Conservation (phyloP, 2,797 vertebrate genomes). For the Myotis myotis region DNA sequence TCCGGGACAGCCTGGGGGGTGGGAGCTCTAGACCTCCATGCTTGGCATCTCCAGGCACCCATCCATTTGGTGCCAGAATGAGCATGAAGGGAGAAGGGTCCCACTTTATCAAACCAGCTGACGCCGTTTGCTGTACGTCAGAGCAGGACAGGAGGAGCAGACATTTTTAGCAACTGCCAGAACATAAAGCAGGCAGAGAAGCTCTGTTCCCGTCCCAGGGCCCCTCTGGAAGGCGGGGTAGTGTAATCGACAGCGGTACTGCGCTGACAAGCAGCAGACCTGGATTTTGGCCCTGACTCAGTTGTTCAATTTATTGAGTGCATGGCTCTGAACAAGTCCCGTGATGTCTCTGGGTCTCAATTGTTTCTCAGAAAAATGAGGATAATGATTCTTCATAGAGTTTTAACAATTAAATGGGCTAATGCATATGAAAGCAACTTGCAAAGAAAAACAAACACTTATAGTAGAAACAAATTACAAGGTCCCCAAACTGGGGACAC, state of each 20-base stretch:
- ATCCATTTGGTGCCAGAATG: background rate
- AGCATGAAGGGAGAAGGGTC: background rate
- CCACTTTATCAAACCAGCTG: background rate
- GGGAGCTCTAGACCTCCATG: background rate
- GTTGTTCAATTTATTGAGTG: background rate
- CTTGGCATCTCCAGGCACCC: background rate
- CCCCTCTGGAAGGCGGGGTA: background rate
- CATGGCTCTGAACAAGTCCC: background rate
- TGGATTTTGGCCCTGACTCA: background rate
- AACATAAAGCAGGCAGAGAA: background rate
- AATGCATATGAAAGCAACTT: background rate
- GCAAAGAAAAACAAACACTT: background rate
- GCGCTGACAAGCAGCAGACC: background rate
- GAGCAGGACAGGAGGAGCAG: background rate
- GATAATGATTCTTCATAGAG: background rate
- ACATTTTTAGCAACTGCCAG: background rate
- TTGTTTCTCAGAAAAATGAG: background rate
- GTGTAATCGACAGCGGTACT: background rate
- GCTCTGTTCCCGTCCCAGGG: too few relatives aligned
- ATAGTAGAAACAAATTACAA: slow-evolving; percentile 69
- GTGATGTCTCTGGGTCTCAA: background rate
- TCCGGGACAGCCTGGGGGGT: slow-evolving; percentile 17
- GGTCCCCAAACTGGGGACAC: slow-evolving; percentile 43
- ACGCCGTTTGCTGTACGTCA: background rate
- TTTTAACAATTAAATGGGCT: background rate